These are phyloP conservation scores for Acholoe squamosa DNA, from an alignment of 2,888 invertebrate species.

Conservation along the genomic window DNA sequence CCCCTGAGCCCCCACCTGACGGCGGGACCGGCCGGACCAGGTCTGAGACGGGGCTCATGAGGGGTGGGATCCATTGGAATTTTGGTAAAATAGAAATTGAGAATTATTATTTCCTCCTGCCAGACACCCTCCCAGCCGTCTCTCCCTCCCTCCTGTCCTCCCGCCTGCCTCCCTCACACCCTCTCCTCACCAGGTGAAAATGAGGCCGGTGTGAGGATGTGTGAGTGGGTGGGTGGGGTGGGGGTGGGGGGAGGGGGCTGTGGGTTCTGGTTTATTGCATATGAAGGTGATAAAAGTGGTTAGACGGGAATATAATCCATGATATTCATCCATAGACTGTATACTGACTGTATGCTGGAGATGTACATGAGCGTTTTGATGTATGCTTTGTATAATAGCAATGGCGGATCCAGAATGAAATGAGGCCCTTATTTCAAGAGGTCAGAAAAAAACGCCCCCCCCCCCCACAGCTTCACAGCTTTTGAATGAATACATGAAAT, in stretches of 20 bases:
- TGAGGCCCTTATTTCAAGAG: too few species aligned
- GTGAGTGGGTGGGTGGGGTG: neutral
- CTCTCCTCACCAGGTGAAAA: neutral
- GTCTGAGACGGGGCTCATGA: neutral
- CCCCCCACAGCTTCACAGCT: too few species aligned
- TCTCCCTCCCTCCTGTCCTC: neutral
- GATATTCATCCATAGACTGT: neutral
- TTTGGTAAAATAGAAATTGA: neutral
- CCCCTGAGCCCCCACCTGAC: neutral
- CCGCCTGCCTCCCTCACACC: neutral
- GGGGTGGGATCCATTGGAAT: neutral
- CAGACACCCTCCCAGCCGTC: neutral
- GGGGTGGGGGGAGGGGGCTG: neutral
- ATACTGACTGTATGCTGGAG: too few species aligned
- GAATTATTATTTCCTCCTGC: neutral
- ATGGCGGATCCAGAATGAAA: too few species aligned
- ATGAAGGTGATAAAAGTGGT: slow-evolving; percentile 20
- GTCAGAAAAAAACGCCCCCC: too few species aligned
- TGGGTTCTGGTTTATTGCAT: neutral
- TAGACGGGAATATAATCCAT: neutral
- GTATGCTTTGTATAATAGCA: too few species aligned
- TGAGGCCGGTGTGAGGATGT: neutral
- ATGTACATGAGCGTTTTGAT: too few species aligned
- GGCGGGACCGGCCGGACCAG: neutral
- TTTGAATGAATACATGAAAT: too few species aligned